phyloP scores from a whole-genome alignment of 1,140 invertebrate species.

The Drosophila subobscura region DNA sequence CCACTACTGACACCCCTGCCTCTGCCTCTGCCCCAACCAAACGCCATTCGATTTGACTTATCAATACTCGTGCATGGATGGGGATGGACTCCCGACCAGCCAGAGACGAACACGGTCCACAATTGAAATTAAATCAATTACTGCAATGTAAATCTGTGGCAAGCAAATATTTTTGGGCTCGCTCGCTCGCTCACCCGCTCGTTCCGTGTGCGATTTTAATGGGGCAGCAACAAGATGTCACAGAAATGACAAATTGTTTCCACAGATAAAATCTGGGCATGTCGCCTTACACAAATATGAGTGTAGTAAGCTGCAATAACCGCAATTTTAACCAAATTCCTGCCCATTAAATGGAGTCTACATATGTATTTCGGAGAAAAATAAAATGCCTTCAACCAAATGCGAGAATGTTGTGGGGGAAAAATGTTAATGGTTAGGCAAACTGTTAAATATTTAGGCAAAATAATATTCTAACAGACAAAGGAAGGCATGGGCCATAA shows the following conservation, averaged over 20 bases:
- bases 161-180: conserved; percentile 14
- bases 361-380: no score
- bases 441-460: no score
- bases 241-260: neutral
- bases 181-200: no score
- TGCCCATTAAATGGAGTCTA: no score
- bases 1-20: conserved; percentile 23
- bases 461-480: neutral
- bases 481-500: neutral
- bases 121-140: conserved; percentile 28
- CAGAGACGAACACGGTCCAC: conserved; percentile 3
- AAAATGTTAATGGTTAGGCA: no score
- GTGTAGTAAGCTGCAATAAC: no score
- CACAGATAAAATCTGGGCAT: neutral
- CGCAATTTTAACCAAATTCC: no score
- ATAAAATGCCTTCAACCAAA: no score
- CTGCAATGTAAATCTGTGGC: conserved; percentile 21
- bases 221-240: conserved; percentile 1
- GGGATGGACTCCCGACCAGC: neutral
- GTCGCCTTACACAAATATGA: neutral
- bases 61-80: conserved; percentile 6
- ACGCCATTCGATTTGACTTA: conserved; percentile 38
- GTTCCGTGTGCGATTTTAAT: no score
- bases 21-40: conserved; percentile 21
- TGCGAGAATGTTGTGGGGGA: no score